Base-by-base conservation (phyloP, 2,888 invertebrate genomes). In the Aporophyla lueneburgensis region DNA sequence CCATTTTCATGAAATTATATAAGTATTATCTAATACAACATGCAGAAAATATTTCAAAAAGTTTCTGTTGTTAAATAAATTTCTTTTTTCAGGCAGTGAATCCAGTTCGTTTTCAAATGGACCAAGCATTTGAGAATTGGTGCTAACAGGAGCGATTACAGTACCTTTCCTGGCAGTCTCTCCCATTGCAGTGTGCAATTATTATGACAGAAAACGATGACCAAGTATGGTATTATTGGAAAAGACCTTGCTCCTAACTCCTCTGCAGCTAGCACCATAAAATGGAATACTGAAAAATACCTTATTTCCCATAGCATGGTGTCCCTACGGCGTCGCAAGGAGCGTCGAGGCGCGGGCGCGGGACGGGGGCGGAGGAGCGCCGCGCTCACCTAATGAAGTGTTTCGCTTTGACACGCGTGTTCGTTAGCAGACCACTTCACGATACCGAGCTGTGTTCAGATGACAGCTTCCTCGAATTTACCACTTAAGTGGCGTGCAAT, bases 391-490 rank as follows among this genome's bases (percentile, higher is more conserved):
- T 96, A 96, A 96, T 96, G 96, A 96, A 96, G 96, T 96, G 96
- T 95, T 94, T 95, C 95, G 95, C 96, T 96, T 96, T 96, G 96
- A 96, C 96, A 96, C 96, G 96, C 95, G 95, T 94, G 95, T 96
- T 96, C 96, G 96, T 96, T 96, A 96, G 95, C 96, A 93, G 94
- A 95, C 95, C 95, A 95, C 96, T 96, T 93, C 92, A 94, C 89
- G 91, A 90, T 92, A 93, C 90, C 94, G 93, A 93, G 92, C 92
- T 93, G 92, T 93, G 94, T 93, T 95, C 95, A 95, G 94, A 93
- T 95, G 95, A 94, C 95, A 95, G 93, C 94, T 95, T 94, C 94
- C 94, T 95, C 94, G 92, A 95, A 94, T 95, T 95, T 95, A 95
- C 93, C 94, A 96, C 96, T 95, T 94, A 95, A 95, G 95, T 95